phyloP scores from a whole-genome alignment of 2,113 vertebrate genomes.

The Melozone crissalis region DNA sequence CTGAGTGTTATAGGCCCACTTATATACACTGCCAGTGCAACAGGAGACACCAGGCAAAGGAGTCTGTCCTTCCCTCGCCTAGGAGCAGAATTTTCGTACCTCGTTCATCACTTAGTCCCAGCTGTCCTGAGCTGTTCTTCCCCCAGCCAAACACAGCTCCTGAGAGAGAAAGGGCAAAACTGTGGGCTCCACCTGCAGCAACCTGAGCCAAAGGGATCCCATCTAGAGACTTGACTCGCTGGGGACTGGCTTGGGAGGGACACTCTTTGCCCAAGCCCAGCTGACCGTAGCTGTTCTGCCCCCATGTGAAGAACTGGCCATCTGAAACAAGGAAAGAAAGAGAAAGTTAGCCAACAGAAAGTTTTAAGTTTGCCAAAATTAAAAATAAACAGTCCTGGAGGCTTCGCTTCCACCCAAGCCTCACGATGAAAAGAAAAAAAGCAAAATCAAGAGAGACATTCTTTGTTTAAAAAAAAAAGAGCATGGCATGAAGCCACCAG shows the following conservation, averaged over 20 bases:
- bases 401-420: neutral
- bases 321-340: slow-evolving; percentile 64
- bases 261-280: slow-evolving; percentile 87
- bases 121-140: slow-evolving; percentile 89
- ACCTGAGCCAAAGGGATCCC: slow-evolving; percentile 92
- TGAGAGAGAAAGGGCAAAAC: slow-evolving; percentile 90
- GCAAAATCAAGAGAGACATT: neutral
- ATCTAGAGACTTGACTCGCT: slow-evolving; percentile 84
- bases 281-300: slow-evolving; percentile 88
- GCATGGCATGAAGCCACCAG: neutral
- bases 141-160: slow-evolving; percentile 95
- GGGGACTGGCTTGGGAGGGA: slow-evolving; percentile 80
- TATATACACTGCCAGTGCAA: neutral
- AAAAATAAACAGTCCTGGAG: neutral
- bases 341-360: neutral
- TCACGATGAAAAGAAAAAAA: neutral
- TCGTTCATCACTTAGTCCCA: slow-evolving; percentile 88
- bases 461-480: neutral
- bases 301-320: slow-evolving; percentile 94
- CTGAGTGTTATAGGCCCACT: neutral
- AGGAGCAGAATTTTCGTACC: slow-evolving; percentile 16
- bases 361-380: neutral
- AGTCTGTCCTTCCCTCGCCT: neutral
- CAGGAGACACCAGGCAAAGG: neutral
- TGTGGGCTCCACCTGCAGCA: slow-evolving; percentile 90